Conservation (phyloP, 2,797 vertebrate genomes). For the Craterocephalus amniculus region DNA sequence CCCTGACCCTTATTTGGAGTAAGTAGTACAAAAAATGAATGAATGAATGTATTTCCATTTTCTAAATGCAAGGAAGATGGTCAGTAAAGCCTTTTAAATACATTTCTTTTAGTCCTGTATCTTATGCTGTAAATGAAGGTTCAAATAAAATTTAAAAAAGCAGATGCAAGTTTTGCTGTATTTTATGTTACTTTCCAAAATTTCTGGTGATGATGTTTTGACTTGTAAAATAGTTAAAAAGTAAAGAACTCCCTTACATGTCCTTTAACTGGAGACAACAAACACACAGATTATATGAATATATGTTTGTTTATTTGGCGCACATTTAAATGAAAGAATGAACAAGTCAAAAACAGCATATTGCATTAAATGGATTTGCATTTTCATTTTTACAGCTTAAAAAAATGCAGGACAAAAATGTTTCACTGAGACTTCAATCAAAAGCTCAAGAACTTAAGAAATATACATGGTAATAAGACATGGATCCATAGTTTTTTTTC, state of each 20-base stretch:
- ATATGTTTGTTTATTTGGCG: conserved; percentile 75
- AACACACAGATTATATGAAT: conserved; percentile 32
- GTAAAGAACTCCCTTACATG: background rate
- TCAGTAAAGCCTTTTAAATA: background rate
- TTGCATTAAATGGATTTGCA: conserved; percentile 74
- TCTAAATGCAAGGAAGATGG: background rate
- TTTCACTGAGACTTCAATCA: conserved; percentile 24
- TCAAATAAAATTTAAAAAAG: too few relatives aligned
- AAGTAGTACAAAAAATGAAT: too few relatives aligned
- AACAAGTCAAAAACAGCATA: conserved; percentile 40
- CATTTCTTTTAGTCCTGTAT: too few relatives aligned
- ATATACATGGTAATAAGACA: conserved; percentile 19
- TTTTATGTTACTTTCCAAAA: background rate
- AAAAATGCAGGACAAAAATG: conserved; percentile 28
- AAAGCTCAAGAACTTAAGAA: conserved; percentile 19
- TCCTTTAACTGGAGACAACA: conserved; percentile 2
- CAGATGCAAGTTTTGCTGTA: too few relatives aligned
- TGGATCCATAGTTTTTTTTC: background rate
- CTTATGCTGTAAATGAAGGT: too few relatives aligned
- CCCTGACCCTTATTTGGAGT: too few relatives aligned
- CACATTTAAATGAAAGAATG: conserved; percentile 69
- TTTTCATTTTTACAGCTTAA: conserved; percentile 45
- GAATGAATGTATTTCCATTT: background rate
- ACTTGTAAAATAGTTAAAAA: background rate
- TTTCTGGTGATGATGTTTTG: background rate